Evolutionary conservation across 1,140 invertebrate genomes (phyloP), one percentile per base, ranked within the genome.

Genomic region (Euura saliciscinereae): DNA sequence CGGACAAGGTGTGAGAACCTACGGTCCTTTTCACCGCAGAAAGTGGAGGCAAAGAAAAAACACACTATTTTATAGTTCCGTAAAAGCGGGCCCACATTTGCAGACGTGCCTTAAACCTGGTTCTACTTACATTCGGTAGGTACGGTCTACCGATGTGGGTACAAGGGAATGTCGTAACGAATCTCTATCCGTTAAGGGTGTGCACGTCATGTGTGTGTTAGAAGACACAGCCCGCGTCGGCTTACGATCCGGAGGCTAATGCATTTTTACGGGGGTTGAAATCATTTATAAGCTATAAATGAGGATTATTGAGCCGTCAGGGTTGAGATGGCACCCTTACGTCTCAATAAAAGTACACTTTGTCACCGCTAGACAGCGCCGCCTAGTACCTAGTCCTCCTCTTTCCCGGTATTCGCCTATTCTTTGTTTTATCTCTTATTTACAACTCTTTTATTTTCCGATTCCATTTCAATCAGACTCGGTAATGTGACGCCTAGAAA

Each of bases 221-320:
- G 51, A 59, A 59, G 0, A 59, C 51, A 11, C 51, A 59, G 8
- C 10, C 13, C 51, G 3, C 51, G 6, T 59, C 51, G 51, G 6
- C 51, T 4, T 59, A 59, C 51, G 51, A 59, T 59, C 51, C 51
- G 10, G 51, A 59, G 65, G 75, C 82, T 87, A 87, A 87, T 87
- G 85, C 84, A 80, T 82, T 84, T 83, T 80, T 80, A 83, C 80
- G 79, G 81, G 80, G 80, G 82, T 79, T 83, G 85, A 87, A 87
- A 87, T 87, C 86, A 87, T 87, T 87, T 87, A 87, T 87, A 87
- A 86, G 84, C 85, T 85, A 86, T 87, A 87, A 87, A 87, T 87
- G 85, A 72, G 84, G 79, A 82, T 85, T 87, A 86, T 87, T 85
- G 85, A 79, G 76, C 77, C 73, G 69, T 73, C 74, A 59, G 51